Conservation (phyloP, 2,797 vertebrate species). For the Masticophis lateralis region DNA sequence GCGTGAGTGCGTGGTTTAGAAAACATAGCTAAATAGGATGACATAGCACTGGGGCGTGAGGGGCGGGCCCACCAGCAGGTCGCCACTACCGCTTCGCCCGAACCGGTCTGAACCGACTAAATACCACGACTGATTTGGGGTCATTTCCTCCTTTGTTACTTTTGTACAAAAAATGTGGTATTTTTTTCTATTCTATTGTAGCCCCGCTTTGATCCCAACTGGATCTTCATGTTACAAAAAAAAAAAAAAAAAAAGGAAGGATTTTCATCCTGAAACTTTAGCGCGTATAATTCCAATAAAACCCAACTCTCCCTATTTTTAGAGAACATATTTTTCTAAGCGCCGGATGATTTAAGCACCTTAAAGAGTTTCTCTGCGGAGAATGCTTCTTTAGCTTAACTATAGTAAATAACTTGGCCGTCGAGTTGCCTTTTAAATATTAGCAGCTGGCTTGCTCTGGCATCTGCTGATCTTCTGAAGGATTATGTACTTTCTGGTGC, state of each 20-base stretch:
- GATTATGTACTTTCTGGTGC: slow-evolving; percentile 60
- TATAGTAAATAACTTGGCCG: slow-evolving; percentile 66
- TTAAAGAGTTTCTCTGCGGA: slow-evolving; percentile 59
- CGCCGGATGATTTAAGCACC: slow-evolving; percentile 67
- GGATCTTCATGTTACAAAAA: slow-evolving; percentile 3
- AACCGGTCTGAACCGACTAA: too few species aligned
- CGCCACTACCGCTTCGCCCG: too few species aligned
- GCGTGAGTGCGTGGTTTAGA: too few species aligned
- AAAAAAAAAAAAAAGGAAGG: slow-evolving; percentile 25
- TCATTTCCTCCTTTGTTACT: not conserved
- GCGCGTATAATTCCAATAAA: slow-evolving; percentile 56
- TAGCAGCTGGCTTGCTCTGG: slow-evolving; percentile 51
- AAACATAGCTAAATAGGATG: too few species aligned
- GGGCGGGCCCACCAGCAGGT: too few species aligned
- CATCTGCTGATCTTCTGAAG: slow-evolving; percentile 57
- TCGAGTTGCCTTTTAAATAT: slow-evolving; percentile 66
- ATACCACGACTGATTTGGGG: not conserved
- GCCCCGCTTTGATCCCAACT: slow-evolving; percentile 27
- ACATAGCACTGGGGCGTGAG: too few species aligned
- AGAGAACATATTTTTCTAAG: slow-evolving; percentile 53
- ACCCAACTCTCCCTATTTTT: slow-evolving; percentile 60
- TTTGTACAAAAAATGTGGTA: not conserved
- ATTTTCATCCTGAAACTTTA: slow-evolving; percentile 52
- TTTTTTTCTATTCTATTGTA: slow-evolving; percentile 16
- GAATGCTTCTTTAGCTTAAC: slow-evolving; percentile 67